Evolutionary conservation across 2,888 invertebrate species (phyloP), one percentile per base, ranked within the genome.

Genomic region (Zygogramma bicolorata): DNA sequence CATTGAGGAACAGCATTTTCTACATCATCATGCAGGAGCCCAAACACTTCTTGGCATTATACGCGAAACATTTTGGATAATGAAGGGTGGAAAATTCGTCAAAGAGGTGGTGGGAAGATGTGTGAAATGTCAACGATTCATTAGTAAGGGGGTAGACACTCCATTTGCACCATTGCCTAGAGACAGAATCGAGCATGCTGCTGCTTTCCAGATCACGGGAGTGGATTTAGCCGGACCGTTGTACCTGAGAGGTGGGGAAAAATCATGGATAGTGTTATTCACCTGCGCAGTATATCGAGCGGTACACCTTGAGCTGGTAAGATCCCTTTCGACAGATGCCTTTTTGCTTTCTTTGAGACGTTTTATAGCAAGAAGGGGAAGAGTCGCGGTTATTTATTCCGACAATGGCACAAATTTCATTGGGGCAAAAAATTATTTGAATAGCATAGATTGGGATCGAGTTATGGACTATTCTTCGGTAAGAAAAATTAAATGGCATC

Each of bases 201-300:
- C 60, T 3, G 74, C 74, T 29, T 84, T 84, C 77, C 82, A 83
- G 70, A 71, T 81, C 2, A 73, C 73, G 5, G 86, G 84, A 5
- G 73, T 85, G 5, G 85, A 86, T 74, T 74, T 85, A 40, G 78
- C 81, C 4, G 86, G 86, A 1, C 86, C 86, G 2, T 49, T 86
- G 4, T 74, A 68, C 25, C 68, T 84, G 7, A 79, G 68, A 65
- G 75, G 69, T 15, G 71, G 76, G 8, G 20, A 71, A 18, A 82
- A 84, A 58, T 78, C 74, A 1, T 86, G 82, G 82, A 79, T 87
- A n/a, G 73, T 76, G 6, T 46, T 88, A 3, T 84, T 82, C 70
- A 86, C 86, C 0, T 88, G 86, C 78, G 82, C 85, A 0, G 77
- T 84, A 0, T 85, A 84, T 31, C 72, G 85, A 15, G 81, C 82